phyloP scores from a whole-genome alignment of 2,888 invertebrate species.

The Apantesis nais region DNA sequence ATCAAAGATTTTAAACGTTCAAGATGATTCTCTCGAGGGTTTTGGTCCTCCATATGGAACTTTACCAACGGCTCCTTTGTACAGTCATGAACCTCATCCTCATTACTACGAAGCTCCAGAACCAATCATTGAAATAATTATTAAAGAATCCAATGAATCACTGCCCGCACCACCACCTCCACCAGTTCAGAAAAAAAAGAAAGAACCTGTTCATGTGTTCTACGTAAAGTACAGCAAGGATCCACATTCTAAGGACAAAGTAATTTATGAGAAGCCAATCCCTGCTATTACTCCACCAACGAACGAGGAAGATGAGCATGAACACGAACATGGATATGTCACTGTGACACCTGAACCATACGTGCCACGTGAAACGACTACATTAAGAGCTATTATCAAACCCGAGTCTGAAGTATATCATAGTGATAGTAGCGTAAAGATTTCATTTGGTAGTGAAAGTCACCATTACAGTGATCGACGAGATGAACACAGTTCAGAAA shows the following conservation, averaged over 20 bases:
- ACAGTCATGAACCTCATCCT: slow-evolving; percentile 77
- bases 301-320: slow-evolving; percentile 86
- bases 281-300: slow-evolving; percentile 91
- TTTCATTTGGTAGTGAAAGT: slow-evolving; percentile 91
- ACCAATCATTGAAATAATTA: slow-evolving; percentile 96
- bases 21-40: slow-evolving; percentile 75
- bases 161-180: slow-evolving; percentile 88
- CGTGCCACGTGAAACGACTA: slow-evolving; percentile 89
- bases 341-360: slow-evolving; percentile 84
- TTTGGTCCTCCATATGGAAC: slow-evolving; percentile 80
- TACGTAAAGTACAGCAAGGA: slow-evolving; percentile 96
- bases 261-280: slow-evolving; percentile 92
- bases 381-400: slow-evolving; percentile 92
- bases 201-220: slow-evolving; percentile 95
- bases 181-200: slow-evolving; percentile 83
- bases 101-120: slow-evolving; percentile 92
- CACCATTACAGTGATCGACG: slow-evolving; percentile 74
- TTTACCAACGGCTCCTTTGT: slow-evolving; percentile 79
- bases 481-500: slow-evolving; percentile 69
- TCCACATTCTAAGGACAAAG: slow-evolving; percentile 89
- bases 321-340: slow-evolving; percentile 84
- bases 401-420: slow-evolving; percentile 95
- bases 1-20: slow-evolving; percentile 75
- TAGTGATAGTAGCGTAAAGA: slow-evolving; percentile 91
- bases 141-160: slow-evolving; percentile 94